Conservation (phyloP, 2,797 vertebrate species). For the Hippoglossus hippoglossus region DNA sequence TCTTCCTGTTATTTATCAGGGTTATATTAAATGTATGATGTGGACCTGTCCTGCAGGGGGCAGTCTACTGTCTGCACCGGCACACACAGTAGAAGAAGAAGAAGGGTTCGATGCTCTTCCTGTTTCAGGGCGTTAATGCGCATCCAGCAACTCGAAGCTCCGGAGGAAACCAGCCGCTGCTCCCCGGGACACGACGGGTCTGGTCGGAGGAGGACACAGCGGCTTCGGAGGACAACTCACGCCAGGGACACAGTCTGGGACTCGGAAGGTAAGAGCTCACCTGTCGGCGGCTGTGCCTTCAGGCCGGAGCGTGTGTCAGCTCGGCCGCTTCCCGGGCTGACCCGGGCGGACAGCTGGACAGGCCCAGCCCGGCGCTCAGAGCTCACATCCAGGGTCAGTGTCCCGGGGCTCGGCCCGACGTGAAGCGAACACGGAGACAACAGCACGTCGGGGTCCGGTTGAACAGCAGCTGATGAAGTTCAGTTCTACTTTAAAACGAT, state of each 20-base stretch:
- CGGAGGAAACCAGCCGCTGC: constrained; percentile 34
- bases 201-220: constrained; percentile 73
- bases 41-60: not conserved
- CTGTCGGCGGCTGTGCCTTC: not conserved
- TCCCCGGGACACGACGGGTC: constrained; percentile 76
- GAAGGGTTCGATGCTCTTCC: constrained; percentile 5
- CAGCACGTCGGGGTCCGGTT: too few species aligned
- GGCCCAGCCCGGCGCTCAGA: constrained; percentile 13
- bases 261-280: constrained; percentile 70
- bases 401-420: too few species aligned
- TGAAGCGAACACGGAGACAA: too few species aligned
- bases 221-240: constrained; percentile 34
- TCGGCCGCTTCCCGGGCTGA: not conserved
- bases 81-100: constrained; percentile 39
- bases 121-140: constrained; percentile 63
- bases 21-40: too few species aligned
- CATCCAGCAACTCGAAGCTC: constrained; percentile 35
- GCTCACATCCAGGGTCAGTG: too few species aligned
- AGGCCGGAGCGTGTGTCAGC: not conserved
- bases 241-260: constrained; percentile 56
- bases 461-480: too few species aligned
- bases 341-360: constrained; percentile 7
- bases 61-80: too few species aligned
- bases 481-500: too few species aligned
- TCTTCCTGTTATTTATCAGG: too few species aligned